Evolutionary conservation across 2,113 vertebrate species (phyloP), one percentile per base, ranked within the genome.

Genomic region (Heterocephalus glaber): DNA sequence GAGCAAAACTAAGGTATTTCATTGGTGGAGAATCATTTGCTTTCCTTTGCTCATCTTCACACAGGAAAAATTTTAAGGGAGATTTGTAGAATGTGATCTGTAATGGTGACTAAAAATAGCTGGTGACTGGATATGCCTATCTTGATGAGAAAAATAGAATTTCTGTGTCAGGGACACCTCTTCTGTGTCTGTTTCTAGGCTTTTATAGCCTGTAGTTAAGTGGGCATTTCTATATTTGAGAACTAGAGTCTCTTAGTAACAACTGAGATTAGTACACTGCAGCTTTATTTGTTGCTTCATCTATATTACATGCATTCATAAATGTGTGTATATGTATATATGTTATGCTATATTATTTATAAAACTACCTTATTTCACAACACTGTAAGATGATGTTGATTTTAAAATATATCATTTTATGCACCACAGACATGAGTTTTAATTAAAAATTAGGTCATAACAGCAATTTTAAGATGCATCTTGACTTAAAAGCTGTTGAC

Each of bases 171-270:
- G 24, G 13, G 35, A 95, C 13, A 52, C 38, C 11, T 89, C 30
- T 74, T 80, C 44, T 38, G 17, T 93, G 38, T 90, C 30, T 96
- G 19, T 89, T 89, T 85, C 41, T 74, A 54, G 44, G 35, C 47
- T 81, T 77, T 94, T 80, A 80, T 74, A 82, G 35, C 65, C 47
- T 87, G 0, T 70, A 65, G 66, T 96, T 93, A 88, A 84, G 7
- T 86, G 54, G 56, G 9, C 85, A 76, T 92, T 91, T 92, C 44
- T 61, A 33, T 83, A 88, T 95, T 93, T 88, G 54, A 93, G 83
- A 86, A 82, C 4, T 56, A 76, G 65, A 86, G 17, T 79, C 35
- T 92, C 47, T 94, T 92, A 85, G 54, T 87, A 74, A 83, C 61
- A 87, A 56, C 66, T 58, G 60, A 95, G 41, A 47, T 61, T 84